Evolutionary conservation across 1,140 invertebrate species (phyloP), one percentile per base, ranked within the genome.

Genomic region (Hydropsyche tenuis): DNA sequence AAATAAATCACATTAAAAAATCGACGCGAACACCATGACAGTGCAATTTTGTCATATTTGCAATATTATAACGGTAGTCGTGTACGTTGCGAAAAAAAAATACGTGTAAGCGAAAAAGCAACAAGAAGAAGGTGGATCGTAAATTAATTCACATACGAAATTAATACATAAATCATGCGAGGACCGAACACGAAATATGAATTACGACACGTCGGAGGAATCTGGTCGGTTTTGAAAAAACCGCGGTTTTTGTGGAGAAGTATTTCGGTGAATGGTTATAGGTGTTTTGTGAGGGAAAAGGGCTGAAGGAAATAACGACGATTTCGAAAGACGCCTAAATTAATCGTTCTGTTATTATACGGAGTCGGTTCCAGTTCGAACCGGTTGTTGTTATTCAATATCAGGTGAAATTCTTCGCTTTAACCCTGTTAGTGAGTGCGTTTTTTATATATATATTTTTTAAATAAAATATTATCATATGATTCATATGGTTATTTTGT

Each of bases 71-170:
- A 63, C 60, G 27, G 60, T 27, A 63, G 60, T 22, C 60, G 6
- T 37, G 27, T 63, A 63, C 23, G 2, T 11, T 9, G 53, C 16
- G 2, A 37, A 9, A 37, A 37, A 48, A 48, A 48, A 48, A 48
- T 14, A 16, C 45, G 3, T n/a, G 5, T 43, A 5, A 12, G 12
- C 51, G 51, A 20, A 63, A 25, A 63, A 1, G 60, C n/a, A n/a
- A 65, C 63, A 43, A 65, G 63, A 18, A 65, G 27, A 65, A 65
- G 63, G 63, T 65, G 63, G 63, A 30, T 43, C 63, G 16, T 65
- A 25, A 65, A 65, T 65, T 65, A 65, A 65, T 65, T 65, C 63
- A 42, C n/a, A 63, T 30, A 23, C 16, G 42, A 65, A 65, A 65
- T 43, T 63, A 63, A 65, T 43, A 43, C 30, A 65, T 65, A 65